Evolutionary conservation across 2,888 invertebrate genomes (phyloP).

Genomic region (Dryocosmus kuriphilus): DNA sequence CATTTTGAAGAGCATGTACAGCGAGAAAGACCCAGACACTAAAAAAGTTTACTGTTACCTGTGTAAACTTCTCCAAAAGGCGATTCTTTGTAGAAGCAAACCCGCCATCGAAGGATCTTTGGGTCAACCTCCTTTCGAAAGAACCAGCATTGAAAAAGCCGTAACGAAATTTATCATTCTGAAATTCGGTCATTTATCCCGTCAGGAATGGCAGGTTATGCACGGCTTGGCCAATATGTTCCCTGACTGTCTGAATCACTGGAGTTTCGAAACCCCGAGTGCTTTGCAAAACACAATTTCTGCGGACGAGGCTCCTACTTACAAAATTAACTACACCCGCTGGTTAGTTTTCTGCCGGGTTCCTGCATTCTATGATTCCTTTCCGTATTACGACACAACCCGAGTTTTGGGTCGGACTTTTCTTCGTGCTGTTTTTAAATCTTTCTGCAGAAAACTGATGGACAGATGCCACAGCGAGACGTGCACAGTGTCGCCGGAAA

Average conservation of each 20-base stretch:
- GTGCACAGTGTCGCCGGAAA: conserved; percentile 93
- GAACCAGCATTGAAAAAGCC: conserved; percentile 80
- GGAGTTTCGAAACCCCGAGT: conserved; percentile 95
- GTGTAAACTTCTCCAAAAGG: conserved; percentile 92
- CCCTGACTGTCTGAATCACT: conserved; percentile 94
- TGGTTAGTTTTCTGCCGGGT: conserved; percentile 98
- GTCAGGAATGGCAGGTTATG: conserved; percentile 86
- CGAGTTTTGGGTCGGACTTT: conserved; percentile 94
- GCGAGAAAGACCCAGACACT: conserved; percentile 94
- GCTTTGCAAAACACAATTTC: conserved; percentile 85
- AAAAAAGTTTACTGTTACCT: conserved; percentile 95
- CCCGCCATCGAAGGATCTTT: conserved; percentile 87
- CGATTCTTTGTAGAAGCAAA: conserved; percentile 87
- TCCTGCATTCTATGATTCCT: conserved; percentile 95
- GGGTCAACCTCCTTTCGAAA: conserved; percentile 16
- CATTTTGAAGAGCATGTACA: conserved; percentile 93
- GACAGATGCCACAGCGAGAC: conserved; percentile 94
- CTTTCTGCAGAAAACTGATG: conserved; percentile 91
- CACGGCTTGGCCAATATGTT: conserved; percentile 95
- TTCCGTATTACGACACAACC: conserved; percentile 94
- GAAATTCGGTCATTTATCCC: conserved; percentile 89
- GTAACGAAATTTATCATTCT: conserved; percentile 92
- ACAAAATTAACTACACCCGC: conserved; percentile 94
- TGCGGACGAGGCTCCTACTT: conserved; percentile 90
- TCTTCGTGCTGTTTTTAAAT: conserved; percentile 89